phyloP scores from a whole-genome alignment of 2,797 vertebrate genomes.

The Melanotaenia trifasciata region DNA sequence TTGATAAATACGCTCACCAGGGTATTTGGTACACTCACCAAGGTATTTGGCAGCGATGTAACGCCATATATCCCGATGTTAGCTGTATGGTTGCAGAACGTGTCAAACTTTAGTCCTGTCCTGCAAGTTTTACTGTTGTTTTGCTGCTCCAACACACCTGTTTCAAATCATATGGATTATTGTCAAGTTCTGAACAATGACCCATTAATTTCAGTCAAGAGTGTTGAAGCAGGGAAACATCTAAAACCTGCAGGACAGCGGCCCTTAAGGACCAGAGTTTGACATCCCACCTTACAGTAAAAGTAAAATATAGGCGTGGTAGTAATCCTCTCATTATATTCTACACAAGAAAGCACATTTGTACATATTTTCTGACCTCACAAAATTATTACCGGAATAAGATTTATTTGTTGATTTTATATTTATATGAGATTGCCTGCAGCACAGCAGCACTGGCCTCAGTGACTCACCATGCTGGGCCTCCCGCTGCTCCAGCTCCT shows the following conservation, averaged over 20 bases:
- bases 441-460: background rate
- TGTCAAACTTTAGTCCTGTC: no score
- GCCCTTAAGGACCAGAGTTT: background rate
- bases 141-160: no score
- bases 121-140: no score
- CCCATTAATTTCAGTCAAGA: no score
- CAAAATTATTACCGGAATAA: background rate
- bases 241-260: background rate
- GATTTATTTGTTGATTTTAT: background rate
- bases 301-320: background rate
- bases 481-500: slow-evolving; percentile 84
- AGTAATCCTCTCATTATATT: background rate
- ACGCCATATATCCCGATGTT: no score
- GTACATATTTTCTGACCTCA: background rate
- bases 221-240: no score
- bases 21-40: no score
- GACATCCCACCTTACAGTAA: background rate
- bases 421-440: background rate
- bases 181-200: no score
- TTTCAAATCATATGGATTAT: no score
- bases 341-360: background rate
- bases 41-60: no score
- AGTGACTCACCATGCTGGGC: slow-evolving; percentile 84
- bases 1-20: no score
- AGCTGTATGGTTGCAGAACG: no score